Evolutionary conservation across 2,888 invertebrate species (phyloP), one percentile per base, ranked within the genome.

Genomic region (Dioctria rufipes): DNA sequence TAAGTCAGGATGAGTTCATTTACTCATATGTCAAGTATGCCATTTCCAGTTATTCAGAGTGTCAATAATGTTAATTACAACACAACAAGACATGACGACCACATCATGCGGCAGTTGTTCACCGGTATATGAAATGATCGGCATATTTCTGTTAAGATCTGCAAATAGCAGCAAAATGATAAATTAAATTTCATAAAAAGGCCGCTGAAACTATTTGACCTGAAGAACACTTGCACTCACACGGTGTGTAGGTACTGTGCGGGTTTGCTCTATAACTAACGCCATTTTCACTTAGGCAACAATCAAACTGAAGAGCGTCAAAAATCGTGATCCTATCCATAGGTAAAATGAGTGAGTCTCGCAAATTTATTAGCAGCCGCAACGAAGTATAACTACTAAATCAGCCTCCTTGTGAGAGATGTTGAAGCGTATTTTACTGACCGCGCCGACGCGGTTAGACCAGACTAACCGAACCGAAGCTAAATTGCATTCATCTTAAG

Each of bases 351-450:
- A 40, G 6, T 39, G 4, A 39, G 40, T 4, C 71, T 11, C 5
- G 39, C 25, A 39, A 54, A 71, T 71, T 71, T 71, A 71, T 54
- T 71, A 71, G 6, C 46, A 25, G 25, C 67, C 43, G 46, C 67
- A 11, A 42, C 40, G 13, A 25, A n/a, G 43, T 13, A 9, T 25
- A 46, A 37, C 39, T n/a, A 54, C 51, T 71, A 71, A 71, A 71
- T 71, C 54, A 71, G 71, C 13, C 13, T 37, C 13, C 46, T 71
- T 51, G 51, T 49, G 37, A 11, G 25, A 25, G 25, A 25, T 46
- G 46, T 25, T 9, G 40, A 39, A 71, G 39, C 13, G 49, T 37
- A 51, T 51, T 25, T 25, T 25, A 25, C 25, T 1, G 25, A 25
- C 25, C 25, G 25, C 25, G 25, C 25, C 25, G 25, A 2, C 25